Conservation (phyloP, 2,888 invertebrate genomes). For the Beris chalybata region DNA sequence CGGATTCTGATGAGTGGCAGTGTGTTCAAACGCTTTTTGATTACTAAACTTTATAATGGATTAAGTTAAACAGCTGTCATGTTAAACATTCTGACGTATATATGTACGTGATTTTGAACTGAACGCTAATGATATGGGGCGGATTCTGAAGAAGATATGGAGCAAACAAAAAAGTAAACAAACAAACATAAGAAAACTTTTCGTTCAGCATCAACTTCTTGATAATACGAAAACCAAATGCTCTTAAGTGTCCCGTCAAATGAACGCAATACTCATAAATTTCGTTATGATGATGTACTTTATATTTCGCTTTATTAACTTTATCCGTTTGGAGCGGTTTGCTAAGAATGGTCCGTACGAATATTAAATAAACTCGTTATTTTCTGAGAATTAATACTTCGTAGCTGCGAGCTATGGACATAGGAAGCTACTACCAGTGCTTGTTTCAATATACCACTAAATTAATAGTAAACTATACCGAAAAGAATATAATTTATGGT, state of each 20-base stretch:
- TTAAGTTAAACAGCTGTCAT: constrained; percentile 37
- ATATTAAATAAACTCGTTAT: too few species aligned
- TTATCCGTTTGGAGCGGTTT: too few species aligned
- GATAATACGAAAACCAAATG: constrained; percentile 22
- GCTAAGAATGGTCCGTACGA: too few species aligned
- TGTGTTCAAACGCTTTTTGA: constrained; percentile 35
- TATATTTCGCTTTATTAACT: too few species aligned
- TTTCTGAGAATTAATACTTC: too few species aligned
- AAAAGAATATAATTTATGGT: too few species aligned
- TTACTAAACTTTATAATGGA: constrained; percentile 37
- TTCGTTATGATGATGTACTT: background rate
- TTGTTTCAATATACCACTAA: too few species aligned
- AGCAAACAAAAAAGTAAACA: constrained; percentile 3
- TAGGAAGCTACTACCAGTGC: too few species aligned
- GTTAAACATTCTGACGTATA: constrained; percentile 26
- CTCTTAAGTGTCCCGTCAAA: constrained; percentile 16
- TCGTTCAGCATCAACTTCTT: constrained; percentile 20
- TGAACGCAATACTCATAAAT: constrained; percentile 7
- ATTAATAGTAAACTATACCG: too few species aligned
- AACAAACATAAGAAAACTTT: constrained; percentile 17
- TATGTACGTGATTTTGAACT: constrained; percentile 28
- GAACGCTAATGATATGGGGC: background rate
- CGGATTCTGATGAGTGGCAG: constrained; percentile 1
- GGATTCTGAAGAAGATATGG: background rate
- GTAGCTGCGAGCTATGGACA: too few species aligned